Evolutionary conservation across 2,113 vertebrate species (phyloP), one percentile per base, ranked within the genome.

Genomic region (Kobus ellipsiprymnus): DNA sequence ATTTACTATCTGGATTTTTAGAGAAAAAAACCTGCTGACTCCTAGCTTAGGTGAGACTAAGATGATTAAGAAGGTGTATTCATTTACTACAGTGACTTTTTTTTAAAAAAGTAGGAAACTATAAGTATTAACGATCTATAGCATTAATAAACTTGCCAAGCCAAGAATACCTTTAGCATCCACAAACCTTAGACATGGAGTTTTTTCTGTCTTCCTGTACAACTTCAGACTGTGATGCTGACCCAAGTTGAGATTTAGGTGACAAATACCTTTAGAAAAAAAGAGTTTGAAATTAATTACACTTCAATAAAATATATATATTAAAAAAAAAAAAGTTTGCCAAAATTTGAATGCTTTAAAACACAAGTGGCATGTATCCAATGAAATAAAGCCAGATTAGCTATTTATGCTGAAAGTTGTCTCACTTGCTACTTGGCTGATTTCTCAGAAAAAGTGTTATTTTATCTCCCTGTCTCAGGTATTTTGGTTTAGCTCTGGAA

Each of bases 261-360:
- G 98, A 98, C 64, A 99, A 95, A 95, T 99, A 99, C 95, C 99
- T 99, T 94, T 33, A 52, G 30, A 78, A 46, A 78, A 74, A 50
- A 98, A 93, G 54, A 46, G 19, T 40, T 74, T 12, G 10, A 74
- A 74, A n/a, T 40, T 36, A 74, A 40, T 74, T 40, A 25, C 21
- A 74, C 67, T 74, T 74, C 21, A 74, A 40, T 74, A 74, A 74
- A 71, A 71, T 40, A 40, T 13, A 23, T 40, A 23, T 40, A 36
- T 74, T 12, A 25, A 50, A 59, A 90, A 12, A 84, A 50, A 85
- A 12, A 85, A 86, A 14, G 29, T 60, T 90, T 52, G 52, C 25
- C 46, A 50, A 97, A 94, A 40, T 92, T 64, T 86, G 13, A 96
- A 94, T 59, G 55, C 13, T 86, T 93, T 93, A 57, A 97, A 96